Base-by-base conservation (phyloP, 2,113 vertebrate species). In the Synchiropus splendidus region DNA sequence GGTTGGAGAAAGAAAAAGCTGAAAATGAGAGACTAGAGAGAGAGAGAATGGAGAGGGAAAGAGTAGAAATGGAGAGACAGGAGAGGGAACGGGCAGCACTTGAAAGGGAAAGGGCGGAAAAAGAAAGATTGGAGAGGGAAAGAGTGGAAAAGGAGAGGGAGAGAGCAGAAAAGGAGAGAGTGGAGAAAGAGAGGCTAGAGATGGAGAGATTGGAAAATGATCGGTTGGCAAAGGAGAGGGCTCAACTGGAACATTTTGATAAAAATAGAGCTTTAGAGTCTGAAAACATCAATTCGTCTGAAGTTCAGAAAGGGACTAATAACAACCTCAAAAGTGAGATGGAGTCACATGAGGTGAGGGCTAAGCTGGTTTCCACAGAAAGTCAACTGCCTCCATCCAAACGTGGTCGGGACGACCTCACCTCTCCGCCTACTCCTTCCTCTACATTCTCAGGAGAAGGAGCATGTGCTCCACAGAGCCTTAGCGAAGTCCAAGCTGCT, bases 361-460 rank as follows among this genome's bases (percentile, higher is more conserved):
- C 21, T 5, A 27, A 27, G 21, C 21, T 27, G 8, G 4, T 27
- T 5, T 4, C 21, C 21, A 4, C 34, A 35, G 77, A 75, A 45
- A 65, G 55, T 65, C 63, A 58, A 48, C 64, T 74, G 27, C 70
- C 74, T 54, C 72, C 70, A 17, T 76, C 63, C 52, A 78, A 75
- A 52, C 70, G 67, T 61, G 65, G 70, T 13, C 49, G 57, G 44
- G 78, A 81, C 45, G 58, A 64, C 76, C 57, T 70, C 43, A 62
- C 60, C 38, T 34, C 57, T 42, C 42, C 70, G 45, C 40, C 77
- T 52, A 35, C 67, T 10, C 43, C 62, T 36, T 67, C 72, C 42
- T n/a, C n/a, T n/a, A n/a, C n/a, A n/a, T n/a, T n/a, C n/a, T 60
- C 67, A 64, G 68, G 54, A 51, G 62, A 76, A 60, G 66, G 66